A percentile compares a stretch with the other conserved stretches of the same genome.
phyloP scores from a whole-genome alignment of 2,797 vertebrate genomes.

The Crypturellus tataupa region DNA sequence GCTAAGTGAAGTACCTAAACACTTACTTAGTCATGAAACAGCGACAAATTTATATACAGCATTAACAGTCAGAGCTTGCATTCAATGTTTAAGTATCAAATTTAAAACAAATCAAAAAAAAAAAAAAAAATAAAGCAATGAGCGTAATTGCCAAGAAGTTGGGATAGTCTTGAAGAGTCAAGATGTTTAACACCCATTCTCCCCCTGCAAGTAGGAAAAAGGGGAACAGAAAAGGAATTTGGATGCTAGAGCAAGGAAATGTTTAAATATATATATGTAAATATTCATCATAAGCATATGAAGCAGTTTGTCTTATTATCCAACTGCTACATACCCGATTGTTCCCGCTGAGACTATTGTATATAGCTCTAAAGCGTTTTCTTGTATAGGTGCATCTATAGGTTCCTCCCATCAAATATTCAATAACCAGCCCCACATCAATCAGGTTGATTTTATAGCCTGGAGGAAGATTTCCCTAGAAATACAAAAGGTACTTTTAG shows the following conservation, averaged over 20 bases:
- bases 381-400: slow-evolving; percentile 97
- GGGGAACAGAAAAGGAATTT: not conserved
- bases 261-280: not conserved
- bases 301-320: not conserved
- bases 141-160: not conserved
- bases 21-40: not conserved
- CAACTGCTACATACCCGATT: slow-evolving; percentile 85
- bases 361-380: slow-evolving; percentile 97
- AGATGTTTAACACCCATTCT: not conserved
- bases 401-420: slow-evolving; percentile 97
- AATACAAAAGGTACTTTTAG: slow-evolving; percentile 46
- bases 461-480: slow-evolving; percentile 95
- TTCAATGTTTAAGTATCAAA: not conserved
- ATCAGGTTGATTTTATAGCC: slow-evolving; percentile 98
- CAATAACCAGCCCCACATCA: slow-evolving; percentile 96
- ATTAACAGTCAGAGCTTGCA: not conserved
- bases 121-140: not conserved
- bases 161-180: not conserved
- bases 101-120: not conserved
- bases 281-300: fast-evolving
- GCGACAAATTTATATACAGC: fast-evolving
- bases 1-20: not conserved
- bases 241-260: not conserved
- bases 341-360: slow-evolving; percentile 96
- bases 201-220: not conserved